Evolutionary conservation across 2,113 vertebrate species (phyloP).

Genomic region (Polypterus senegalus): DNA sequence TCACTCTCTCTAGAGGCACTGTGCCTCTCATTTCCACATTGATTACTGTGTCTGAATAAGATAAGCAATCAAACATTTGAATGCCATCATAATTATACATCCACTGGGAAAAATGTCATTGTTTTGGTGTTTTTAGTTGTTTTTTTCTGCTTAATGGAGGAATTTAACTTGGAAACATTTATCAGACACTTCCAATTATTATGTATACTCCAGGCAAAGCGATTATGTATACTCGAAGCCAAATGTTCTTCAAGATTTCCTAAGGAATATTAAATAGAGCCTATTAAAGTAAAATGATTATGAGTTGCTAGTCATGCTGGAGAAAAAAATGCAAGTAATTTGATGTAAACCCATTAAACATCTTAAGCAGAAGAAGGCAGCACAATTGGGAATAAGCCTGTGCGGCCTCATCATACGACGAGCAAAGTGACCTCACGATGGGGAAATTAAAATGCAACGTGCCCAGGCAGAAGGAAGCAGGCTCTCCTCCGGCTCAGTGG

Average conservation of each 20-base stretch:
- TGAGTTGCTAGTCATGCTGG: conserved; percentile 21
- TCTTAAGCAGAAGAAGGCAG: conserved; percentile 4
- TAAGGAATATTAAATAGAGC: conserved; percentile 31
- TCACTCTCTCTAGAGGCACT: conserved; percentile 24
- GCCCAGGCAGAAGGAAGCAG: too few species aligned
- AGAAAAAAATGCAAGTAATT: conserved; percentile 19
- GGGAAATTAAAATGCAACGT: too few species aligned
- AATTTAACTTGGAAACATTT: conserved; percentile 32
- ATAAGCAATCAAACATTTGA: conserved; percentile 33
- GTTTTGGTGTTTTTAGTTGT: conserved; percentile 27
- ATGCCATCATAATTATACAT: conserved; percentile 28
- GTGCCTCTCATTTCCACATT: conserved; percentile 35
- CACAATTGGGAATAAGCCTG: too few species aligned
- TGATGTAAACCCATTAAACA: conserved; percentile 33
- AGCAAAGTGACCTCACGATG: too few species aligned
- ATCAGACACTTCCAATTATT: conserved; percentile 40
- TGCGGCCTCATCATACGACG: too few species aligned
- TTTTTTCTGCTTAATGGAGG: conserved; percentile 26
- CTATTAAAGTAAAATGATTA: conserved; percentile 35
- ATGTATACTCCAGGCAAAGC: conserved; percentile 31
- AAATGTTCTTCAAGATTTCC: conserved; percentile 18
- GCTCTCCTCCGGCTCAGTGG: too few species aligned
- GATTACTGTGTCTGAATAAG: conserved; percentile 33
- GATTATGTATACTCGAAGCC: conserved; percentile 27
- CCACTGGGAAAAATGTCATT: conserved; percentile 20